Evolutionary conservation across 1,140 invertebrate genomes (phyloP).

Genomic region (Conus ventricosus): DNA sequence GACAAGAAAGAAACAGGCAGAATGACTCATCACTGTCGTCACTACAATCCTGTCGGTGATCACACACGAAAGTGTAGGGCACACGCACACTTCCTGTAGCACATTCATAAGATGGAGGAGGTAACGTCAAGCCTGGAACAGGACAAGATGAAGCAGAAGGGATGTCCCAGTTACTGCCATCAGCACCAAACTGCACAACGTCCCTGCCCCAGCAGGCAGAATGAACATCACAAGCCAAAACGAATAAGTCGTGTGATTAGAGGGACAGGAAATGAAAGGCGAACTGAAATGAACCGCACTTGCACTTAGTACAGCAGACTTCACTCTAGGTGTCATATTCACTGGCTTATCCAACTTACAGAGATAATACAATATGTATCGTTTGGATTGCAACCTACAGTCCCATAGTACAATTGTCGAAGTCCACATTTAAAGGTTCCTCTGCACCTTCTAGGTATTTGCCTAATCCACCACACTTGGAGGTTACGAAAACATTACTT

Average conservation of each 20-base stretch:
- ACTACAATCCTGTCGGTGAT: conserved; percentile 14
- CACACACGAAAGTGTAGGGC: conserved; percentile 7
- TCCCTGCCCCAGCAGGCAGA: neutral
- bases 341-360: neutral
- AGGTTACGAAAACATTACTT: no score
- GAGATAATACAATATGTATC: neutral
- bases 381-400: neutral
- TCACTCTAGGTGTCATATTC: neutral
- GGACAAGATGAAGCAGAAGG: neutral
- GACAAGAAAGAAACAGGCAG: neutral
- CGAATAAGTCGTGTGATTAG: neutral
- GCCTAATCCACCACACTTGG: neutral
- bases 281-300: neutral
- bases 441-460: neutral
- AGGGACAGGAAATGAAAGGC: neutral
- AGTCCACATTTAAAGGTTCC: neutral
- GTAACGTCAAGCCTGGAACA: neutral
- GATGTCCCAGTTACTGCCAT: no score
- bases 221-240: neutral
- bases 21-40: conserved; percentile 19
- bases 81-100: neutral
- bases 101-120: neutral
- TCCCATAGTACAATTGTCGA: neutral
- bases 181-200: neutral
- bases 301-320: neutral